A percentile compares a stretch with the other conserved stretches of the same genome.
These are phyloP conservation scores for Catagonus wagneri DNA, from an alignment of 2,113 vertebrate species.

Conservation along the genomic window DNA sequence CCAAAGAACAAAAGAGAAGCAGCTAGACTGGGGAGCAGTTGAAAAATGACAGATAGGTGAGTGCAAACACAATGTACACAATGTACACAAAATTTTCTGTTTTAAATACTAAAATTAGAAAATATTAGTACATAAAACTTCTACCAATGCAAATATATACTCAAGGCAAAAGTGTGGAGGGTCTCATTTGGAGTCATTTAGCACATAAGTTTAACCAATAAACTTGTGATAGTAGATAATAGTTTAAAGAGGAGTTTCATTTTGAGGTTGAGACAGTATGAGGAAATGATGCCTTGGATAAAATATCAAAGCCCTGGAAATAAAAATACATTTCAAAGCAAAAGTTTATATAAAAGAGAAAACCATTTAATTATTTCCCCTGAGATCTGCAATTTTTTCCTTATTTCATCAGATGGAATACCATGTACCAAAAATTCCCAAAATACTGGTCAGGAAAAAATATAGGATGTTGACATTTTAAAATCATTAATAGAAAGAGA, in stretches of 20 bases:
- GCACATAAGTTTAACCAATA: slow-evolving; percentile 25
- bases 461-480: neutral
- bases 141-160: neutral
- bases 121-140: neutral
- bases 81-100: neutral
- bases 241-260: slow-evolving; percentile 64
- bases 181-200: slow-evolving; percentile 15
- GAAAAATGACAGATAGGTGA: neutral
- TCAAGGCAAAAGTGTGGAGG: neutral
- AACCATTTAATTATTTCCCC: slow-evolving; percentile 78
- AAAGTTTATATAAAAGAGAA: slow-evolving; percentile 72
- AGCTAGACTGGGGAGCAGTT: too few species aligned
- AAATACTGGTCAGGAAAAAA: slow-evolving; percentile 58
- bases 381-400: slow-evolving; percentile 72
- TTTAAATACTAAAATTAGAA: neutral
- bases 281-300: slow-evolving; percentile 66
- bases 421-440: slow-evolving; percentile 51
- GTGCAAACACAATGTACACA: too few species aligned
- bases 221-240: slow-evolving; percentile 54
- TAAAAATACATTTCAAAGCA: slow-evolving; percentile 81
- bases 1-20: neutral
- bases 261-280: neutral
- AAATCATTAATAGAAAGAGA: slow-evolving; percentile 39
- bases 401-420: slow-evolving; percentile 57
- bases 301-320: slow-evolving; percentile 76